Conservation (phyloP, 1,140 invertebrate genomes). For the Coptotermes formosanus region DNA sequence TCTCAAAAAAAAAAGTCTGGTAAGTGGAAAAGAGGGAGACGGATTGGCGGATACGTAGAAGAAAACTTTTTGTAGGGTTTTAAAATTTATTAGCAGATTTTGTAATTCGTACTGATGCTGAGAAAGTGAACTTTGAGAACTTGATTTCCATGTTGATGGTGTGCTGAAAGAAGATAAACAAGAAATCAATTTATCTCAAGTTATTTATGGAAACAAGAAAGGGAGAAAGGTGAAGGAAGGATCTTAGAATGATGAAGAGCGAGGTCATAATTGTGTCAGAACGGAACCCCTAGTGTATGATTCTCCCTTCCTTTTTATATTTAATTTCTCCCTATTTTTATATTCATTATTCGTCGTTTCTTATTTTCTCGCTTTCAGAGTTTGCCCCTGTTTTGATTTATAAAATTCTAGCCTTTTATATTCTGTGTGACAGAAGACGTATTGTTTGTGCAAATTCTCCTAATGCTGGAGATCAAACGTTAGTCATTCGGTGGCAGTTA, state of each 20-base stretch:
- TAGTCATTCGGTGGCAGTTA: no score
- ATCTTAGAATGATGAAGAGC: neutral
- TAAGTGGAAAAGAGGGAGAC: neutral
- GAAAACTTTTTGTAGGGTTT: slow-evolving; percentile 9
- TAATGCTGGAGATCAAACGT: no score
- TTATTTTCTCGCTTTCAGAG: neutral
- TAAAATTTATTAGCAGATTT: slow-evolving; percentile 8
- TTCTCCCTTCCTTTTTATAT: neutral
- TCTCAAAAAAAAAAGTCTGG: neutral
- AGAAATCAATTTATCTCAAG: slow-evolving; percentile 13
- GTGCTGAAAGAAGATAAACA: neutral
- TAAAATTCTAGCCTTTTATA: neutral
- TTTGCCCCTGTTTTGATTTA: neutral
- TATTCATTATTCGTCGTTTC: neutral
- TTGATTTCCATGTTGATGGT: slow-evolving; percentile 16
- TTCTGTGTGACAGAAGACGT: neutral
- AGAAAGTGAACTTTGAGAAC: neutral
- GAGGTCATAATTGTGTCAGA: neutral
- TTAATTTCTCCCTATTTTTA: slow-evolving; percentile 10
- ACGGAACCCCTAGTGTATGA: neutral
- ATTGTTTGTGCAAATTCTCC: no score
- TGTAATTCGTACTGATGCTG: neutral
- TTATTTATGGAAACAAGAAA: neutral
- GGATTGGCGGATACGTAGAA: neutral
- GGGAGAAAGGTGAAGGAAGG: neutral